Conservation (phyloP, 2,113 vertebrate species). For the Pandion haliaetus region DNA sequence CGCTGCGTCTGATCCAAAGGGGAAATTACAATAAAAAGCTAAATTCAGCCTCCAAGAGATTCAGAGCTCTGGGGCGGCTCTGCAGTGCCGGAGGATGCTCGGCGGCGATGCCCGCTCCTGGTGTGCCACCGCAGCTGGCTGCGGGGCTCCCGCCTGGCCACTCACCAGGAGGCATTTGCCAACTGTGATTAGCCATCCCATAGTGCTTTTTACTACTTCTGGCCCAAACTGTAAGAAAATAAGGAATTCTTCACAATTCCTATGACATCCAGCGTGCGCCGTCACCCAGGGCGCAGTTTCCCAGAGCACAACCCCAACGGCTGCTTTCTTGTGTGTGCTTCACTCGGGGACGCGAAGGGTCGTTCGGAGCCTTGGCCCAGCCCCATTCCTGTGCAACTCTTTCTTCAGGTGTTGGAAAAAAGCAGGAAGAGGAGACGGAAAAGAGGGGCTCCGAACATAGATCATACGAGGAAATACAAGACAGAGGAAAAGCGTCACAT, state of each 20-base stretch:
- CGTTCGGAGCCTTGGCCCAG: background rate
- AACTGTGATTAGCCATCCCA: background rate
- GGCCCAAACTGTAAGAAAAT: background rate
- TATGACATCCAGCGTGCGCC: fast-evolving
- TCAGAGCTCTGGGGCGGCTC: background rate
- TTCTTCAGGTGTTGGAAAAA: background rate
- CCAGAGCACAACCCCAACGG: fast-evolving
- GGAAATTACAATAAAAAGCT: fast-evolving
- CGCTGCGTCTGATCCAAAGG: no score
- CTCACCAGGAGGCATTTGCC: fast-evolving
- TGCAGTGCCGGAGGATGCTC: background rate
- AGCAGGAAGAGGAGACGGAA: background rate
- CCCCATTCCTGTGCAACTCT: fast-evolving
- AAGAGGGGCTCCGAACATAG: background rate
- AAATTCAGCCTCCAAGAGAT: background rate
- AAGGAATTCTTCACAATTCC: background rate
- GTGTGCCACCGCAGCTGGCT: fast-evolving
- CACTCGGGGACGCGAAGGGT: fast-evolving
- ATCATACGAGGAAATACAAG: fast-evolving
- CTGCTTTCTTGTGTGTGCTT: background rate
- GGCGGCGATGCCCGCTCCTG: fast-evolving
- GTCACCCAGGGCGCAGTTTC: fast-evolving
- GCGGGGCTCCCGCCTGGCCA: background rate
- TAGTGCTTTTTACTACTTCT: background rate
- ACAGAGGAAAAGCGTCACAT: fast-evolving